Evolutionary conservation across 2,888 invertebrate genomes (phyloP), one percentile per base, ranked within the genome.

Genomic region (Girardia tigrina): DNA sequence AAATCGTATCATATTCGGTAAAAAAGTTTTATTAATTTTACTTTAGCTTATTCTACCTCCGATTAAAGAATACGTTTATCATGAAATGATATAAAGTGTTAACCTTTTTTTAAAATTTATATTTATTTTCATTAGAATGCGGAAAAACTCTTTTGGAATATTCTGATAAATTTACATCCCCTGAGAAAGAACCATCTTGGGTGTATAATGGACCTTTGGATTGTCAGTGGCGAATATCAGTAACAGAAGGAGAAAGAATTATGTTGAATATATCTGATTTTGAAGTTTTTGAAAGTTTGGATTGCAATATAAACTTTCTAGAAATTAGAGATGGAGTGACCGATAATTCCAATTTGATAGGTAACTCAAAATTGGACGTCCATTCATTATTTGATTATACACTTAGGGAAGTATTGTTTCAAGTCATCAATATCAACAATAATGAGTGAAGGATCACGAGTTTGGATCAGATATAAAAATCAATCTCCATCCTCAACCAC

Each of bases 141-240:
- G 76, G 76, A n/a, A n/a, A 26, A 79, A 94, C 94, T 0, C 89
- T 90, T 79, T 90, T 94, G 82, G 90, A 91, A 75, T 92, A 91
- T 82, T 88, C 89, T 0, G 93, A 90, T 0, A 88, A 88, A 80
- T 90, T 94, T 81, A 87, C 88, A 74, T 90, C 91, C 0, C 91
- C 92, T 0, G 87, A 88, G 0, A 89, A 89, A 85, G 87, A 26
- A n/a, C n/a, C 23, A 88, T 23, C 86, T 77, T 36, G 76, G 79
- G 14, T n/a, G 8, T 36, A 6, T 1, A 6, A 20, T 6, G 36
- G 36, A 4, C 12, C 56, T 6, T 76, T 42, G 29, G 77, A 42
- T 70, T 98, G 97, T 84, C 93, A 94, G 84, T 98, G 97, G 97
- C 87, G 97, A 75, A 94, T 98, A 78, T 92, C 94, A 0, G 95